These are phyloP conservation scores for Pammene aurita DNA, from an alignment of 2,888 invertebrate genomes.

Conservation along the genomic window DNA sequence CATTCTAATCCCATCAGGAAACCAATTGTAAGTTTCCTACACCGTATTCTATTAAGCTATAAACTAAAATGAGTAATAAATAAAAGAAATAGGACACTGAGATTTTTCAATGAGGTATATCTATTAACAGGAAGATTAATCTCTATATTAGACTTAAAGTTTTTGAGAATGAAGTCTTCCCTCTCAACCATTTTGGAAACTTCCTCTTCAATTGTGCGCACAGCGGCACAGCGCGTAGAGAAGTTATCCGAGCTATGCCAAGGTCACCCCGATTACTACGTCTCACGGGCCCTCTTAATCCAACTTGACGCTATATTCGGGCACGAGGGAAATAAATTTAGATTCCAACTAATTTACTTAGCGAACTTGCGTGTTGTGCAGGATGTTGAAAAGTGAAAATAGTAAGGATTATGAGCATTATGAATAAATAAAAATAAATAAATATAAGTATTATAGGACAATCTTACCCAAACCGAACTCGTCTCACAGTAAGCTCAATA, in stretches of 20 bases:
- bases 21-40: too few species aligned
- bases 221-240: background rate
- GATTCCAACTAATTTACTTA: slow-evolving; percentile 37
- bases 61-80: too few species aligned
- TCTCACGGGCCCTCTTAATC: slow-evolving; percentile 48
- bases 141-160: background rate
- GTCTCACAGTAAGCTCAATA: too few species aligned
- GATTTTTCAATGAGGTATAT: background rate
- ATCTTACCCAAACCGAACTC: too few species aligned
- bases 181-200: background rate
- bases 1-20: too few species aligned
- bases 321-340: slow-evolving; percentile 40
- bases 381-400: background rate
- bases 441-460: too few species aligned
- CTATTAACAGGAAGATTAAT: background rate
- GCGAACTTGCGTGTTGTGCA: background rate
- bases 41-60: too few species aligned
- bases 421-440: too few species aligned
- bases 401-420: background rate
- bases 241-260: slow-evolving; percentile 44
- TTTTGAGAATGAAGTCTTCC: background rate
- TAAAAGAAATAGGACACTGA: too few species aligned
- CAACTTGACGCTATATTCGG: slow-evolving; percentile 45
- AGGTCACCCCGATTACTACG: slow-evolving; percentile 44
- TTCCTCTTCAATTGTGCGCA: slow-evolving; percentile 9